phyloP scores from a whole-genome alignment of 2,888 invertebrate genomes.

The Syrista parreyssii region DNA sequence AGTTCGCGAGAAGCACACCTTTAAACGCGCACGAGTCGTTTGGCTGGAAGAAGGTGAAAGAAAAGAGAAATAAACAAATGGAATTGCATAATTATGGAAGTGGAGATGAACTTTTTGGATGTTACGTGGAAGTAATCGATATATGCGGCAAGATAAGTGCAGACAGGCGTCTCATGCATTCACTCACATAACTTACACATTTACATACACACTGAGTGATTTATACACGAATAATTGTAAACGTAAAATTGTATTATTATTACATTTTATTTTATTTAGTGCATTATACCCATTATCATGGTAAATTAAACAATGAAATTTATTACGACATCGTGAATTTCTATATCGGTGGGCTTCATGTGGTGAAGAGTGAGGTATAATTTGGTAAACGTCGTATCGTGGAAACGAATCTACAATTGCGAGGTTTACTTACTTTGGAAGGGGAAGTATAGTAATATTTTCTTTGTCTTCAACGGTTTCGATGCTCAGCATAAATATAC shows the following conservation, averaged over 20 bases:
- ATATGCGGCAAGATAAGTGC: conserved; percentile 10
- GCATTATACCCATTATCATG: conserved; percentile 42
- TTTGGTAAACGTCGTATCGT: no score
- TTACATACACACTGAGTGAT: conserved; percentile 24
- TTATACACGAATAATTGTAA: conserved; percentile 42
- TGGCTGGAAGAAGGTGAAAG: neutral
- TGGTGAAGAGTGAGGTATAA: no score
- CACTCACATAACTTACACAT: neutral
- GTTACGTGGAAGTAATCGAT: conserved; percentile 6
- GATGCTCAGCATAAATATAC: no score
- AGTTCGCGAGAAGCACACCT: neutral
- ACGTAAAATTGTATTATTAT: conserved; percentile 52
- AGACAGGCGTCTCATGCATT: neutral
- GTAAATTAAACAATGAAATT: conserved; percentile 44
- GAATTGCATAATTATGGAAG: conserved; percentile 14
- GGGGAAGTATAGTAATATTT: no score
- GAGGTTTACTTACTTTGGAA: no score
- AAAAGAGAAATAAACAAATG: conserved; percentile 9
- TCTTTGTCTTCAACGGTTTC: no score
- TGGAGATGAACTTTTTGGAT: conserved; percentile 1
- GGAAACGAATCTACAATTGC: no score
- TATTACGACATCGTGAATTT: neutral
- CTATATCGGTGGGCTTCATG: no score
- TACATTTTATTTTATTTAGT: conserved; percentile 49
- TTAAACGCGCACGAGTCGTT: conserved; percentile 3